Conservation (phyloP, 2,888 invertebrate species). For the Mesochorus sp. region DNA sequence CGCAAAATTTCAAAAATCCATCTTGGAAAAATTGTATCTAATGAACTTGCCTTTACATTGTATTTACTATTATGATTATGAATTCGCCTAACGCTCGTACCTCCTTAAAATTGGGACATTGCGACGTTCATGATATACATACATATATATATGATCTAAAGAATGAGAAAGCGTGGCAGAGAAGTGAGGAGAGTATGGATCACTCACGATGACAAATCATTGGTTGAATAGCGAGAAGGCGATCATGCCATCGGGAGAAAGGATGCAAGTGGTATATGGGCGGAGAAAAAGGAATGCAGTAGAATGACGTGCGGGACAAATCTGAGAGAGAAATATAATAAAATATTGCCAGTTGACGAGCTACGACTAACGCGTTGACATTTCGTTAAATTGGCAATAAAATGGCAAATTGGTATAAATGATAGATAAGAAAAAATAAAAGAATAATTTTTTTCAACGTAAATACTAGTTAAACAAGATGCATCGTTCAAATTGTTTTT, state of each 20-base stretch:
- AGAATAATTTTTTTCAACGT: neutral
- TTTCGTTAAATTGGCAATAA: conserved; percentile 2
- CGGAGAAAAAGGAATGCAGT: conserved; percentile 45
- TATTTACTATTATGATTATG: too few species aligned
- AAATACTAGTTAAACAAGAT: too few species aligned
- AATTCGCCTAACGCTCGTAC: too few species aligned
- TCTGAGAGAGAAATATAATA: conserved; percentile 14
- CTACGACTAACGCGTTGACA: conserved; percentile 18
- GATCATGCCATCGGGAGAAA: conserved; percentile 11
- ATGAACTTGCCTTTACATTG: too few species aligned
- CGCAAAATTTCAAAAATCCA: too few species aligned
- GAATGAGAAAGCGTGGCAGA: neutral
- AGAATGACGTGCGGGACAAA: conserved; percentile 19
- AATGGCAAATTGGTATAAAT: conserved; percentile 5
- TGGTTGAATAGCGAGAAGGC: conserved; percentile 19
- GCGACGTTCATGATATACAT: too few species aligned
- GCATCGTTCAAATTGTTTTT: too few species aligned
- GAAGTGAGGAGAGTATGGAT: conserved; percentile 21
- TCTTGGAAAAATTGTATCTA: too few species aligned
- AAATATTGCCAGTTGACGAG: too few species aligned
- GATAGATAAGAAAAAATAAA: neutral
- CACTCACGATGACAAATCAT: conserved; percentile 23
- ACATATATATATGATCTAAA: neutral
- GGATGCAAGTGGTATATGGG: conserved; percentile 13
- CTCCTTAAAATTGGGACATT: too few species aligned